Percentiles rank a stretch among this genome's conserved stretches.
Conservation (phyloP, 2,797 vertebrate species). For the Furcifer pardalis region DNA sequence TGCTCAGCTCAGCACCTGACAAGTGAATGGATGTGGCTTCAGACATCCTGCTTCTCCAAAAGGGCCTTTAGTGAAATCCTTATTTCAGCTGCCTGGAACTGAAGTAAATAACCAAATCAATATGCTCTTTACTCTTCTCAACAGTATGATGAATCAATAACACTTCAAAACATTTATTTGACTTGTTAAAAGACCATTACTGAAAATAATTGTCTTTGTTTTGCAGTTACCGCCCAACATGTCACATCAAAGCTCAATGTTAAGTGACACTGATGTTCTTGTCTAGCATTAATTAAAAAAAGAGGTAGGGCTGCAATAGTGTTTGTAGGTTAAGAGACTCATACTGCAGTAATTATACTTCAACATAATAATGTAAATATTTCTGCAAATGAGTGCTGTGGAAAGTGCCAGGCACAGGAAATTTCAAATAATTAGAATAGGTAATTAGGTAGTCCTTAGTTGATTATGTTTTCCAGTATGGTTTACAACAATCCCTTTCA, state of each 20-base stretch:
- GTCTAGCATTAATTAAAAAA: conserved; percentile 39
- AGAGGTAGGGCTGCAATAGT: conserved; percentile 40
- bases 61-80: conserved; percentile 30
- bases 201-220: conserved; percentile 52
- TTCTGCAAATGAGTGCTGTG: background rate
- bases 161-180: conserved; percentile 66
- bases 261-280: conserved; percentile 37
- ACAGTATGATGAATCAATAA: conserved; percentile 58
- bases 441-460: conserved; percentile 17
- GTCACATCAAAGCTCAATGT: conserved; percentile 29
- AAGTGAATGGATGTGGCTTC: background rate
- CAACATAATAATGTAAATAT: conserved; percentile 21
- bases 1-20: background rate
- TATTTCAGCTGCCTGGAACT: conserved; percentile 27
- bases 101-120: conserved; percentile 45
- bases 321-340: conserved; percentile 51
- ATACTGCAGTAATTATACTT: conserved; percentile 49
- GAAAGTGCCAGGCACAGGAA: no score
- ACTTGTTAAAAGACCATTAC: conserved; percentile 62
- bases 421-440: background rate
- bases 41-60: background rate
- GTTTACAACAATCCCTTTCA: conserved; percentile 42
- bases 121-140: conserved; percentile 37
- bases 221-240: conserved; percentile 45
- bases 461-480: conserved; percentile 37